Conservation (phyloP, 2,888 invertebrate genomes). For the Catotricha subobsoleta region DNA sequence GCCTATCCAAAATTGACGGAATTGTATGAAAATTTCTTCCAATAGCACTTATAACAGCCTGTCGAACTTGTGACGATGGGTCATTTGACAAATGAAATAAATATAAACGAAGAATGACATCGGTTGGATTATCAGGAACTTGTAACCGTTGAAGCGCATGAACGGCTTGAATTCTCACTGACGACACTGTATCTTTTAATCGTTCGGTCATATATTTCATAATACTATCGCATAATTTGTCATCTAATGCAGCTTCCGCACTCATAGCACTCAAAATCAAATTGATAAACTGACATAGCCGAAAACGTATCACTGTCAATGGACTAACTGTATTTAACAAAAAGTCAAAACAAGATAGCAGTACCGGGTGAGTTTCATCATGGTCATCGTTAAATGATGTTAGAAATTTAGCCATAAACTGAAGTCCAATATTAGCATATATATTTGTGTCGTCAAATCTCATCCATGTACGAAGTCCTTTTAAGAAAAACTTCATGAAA, state of each 20-base stretch:
- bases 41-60: slow-evolving; percentile 51
- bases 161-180: slow-evolving; percentile 64
- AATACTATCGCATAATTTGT: slow-evolving; percentile 53
- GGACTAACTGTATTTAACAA: slow-evolving; percentile 29
- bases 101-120: slow-evolving; percentile 55
- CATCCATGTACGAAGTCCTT: slow-evolving; percentile 44
- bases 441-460: slow-evolving; percentile 47
- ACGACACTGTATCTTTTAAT: slow-evolving; percentile 48
- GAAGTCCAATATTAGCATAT: slow-evolving; percentile 45
- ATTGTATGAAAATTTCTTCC: slow-evolving; percentile 54
- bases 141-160: slow-evolving; percentile 62
- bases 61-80: slow-evolving; percentile 54
- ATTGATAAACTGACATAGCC: slow-evolving; percentile 61
- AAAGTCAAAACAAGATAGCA: slow-evolving; percentile 6
- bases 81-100: slow-evolving; percentile 54
- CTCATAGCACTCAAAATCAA: slow-evolving; percentile 55
- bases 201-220: slow-evolving; percentile 48
- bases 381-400: slow-evolving; percentile 36
- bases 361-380: background rate
- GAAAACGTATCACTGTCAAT: slow-evolving; percentile 41
- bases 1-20: slow-evolving; percentile 47
- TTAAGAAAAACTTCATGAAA: slow-evolving; percentile 45
- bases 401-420: slow-evolving; percentile 54
- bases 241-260: slow-evolving; percentile 57
- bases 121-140: slow-evolving; percentile 53